Evolutionary conservation across 2,888 invertebrate species (phyloP).

Genomic region (Coleophora flavipennella): DNA sequence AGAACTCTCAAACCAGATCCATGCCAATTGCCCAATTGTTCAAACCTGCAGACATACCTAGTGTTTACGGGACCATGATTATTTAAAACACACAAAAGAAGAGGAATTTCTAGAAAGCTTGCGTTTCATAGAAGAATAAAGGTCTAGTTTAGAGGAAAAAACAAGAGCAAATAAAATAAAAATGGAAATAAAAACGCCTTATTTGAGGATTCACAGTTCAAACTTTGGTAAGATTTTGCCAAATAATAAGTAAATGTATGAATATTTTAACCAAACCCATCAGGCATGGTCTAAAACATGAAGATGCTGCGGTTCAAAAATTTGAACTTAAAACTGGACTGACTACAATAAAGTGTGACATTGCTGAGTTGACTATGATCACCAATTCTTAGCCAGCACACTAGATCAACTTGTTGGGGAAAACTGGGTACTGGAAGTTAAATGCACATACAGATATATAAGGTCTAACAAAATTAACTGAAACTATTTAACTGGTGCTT

Average conservation of each 20-base stretch:
- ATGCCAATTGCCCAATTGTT: neutral
- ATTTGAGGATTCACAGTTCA: neutral
- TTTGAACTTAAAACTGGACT: neutral
- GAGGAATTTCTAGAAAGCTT: neutral
- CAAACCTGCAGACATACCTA: neutral
- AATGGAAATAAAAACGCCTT: too few relatives aligned
- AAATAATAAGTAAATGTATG: neutral
- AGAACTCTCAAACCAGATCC: neutral
- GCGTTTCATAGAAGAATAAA: too few relatives aligned
- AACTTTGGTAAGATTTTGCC: neutral
- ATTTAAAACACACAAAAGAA: neutral
- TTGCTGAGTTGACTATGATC: neutral
- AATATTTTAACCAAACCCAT: neutral
- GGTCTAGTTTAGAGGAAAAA: too few relatives aligned
- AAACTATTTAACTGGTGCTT: too few relatives aligned
- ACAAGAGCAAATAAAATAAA: too few relatives aligned
- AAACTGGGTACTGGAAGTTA: neutral
- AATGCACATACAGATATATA: constrained; percentile 1
- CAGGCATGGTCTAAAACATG: neutral
- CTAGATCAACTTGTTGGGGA: neutral
- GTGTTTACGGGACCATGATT: neutral
- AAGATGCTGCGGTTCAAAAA: neutral
- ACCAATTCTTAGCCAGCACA: neutral
- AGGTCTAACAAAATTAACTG: too few relatives aligned
- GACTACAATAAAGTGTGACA: neutral